A percentile compares a stretch with the other conserved stretches of the same genome.
Conservation (phyloP, 2,888 invertebrate genomes). For the Campoletis raptor region DNA sequence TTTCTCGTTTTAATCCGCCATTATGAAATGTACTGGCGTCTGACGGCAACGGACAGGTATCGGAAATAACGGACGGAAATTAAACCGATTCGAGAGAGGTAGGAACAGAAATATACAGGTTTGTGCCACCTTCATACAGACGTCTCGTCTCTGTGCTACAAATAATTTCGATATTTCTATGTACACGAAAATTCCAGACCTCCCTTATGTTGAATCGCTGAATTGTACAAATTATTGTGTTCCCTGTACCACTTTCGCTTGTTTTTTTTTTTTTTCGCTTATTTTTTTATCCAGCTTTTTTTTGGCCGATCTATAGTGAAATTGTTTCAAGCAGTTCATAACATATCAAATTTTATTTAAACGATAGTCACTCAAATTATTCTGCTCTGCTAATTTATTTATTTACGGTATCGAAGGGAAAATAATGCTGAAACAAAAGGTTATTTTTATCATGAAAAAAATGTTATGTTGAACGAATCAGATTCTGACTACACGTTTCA, state of each 20-base stretch:
- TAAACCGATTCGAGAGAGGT: conserved; percentile 74
- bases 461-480: neutral
- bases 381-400: neutral
- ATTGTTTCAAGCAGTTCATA: neutral
- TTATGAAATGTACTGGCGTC: conserved; percentile 76
- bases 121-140: conserved; percentile 13
- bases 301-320: neutral
- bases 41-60: conserved; percentile 75
- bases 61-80: conserved; percentile 79
- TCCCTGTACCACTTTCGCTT: neutral
- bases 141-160: conserved; percentile 36
- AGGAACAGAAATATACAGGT: conserved; percentile 44
- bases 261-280: neutral
- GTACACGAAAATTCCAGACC: neutral
- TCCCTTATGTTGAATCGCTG: neutral
- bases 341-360: neutral
- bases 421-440: neutral
- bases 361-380: neutral
- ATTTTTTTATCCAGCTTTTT: neutral
- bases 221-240: conserved; percentile 22
- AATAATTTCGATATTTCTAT: conserved; percentile 41
- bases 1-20: conserved; percentile 77
- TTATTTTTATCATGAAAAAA: neutral
- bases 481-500: neutral
- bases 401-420: neutral